A percentile compares a stretch with the other conserved stretches of the same genome.
These are phyloP conservation scores for Trileptium ribeirensis DNA, from an alignment of 2,888 invertebrate species.

Conservation along the genomic window DNA sequence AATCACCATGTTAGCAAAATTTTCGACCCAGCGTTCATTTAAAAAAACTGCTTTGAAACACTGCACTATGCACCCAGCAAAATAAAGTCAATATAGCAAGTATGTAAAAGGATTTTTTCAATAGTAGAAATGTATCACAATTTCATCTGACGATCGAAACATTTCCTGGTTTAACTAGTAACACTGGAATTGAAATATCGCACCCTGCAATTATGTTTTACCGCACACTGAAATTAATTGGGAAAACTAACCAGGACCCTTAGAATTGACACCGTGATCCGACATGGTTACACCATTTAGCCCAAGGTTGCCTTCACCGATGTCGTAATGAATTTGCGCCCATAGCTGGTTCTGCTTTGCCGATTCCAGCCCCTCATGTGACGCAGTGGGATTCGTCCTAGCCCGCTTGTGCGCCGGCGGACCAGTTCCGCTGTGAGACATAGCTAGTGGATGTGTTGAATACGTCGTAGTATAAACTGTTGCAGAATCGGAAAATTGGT, in stretches of 20 bases:
- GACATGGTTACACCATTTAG: neutral
- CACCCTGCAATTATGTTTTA: too few species aligned
- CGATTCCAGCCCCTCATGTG: neutral
- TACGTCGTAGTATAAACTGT: constrained; percentile 8
- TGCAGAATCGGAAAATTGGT: neutral
- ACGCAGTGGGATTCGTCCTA: neutral
- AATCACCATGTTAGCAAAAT: too few species aligned
- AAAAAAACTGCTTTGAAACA: too few species aligned
- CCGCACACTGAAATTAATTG: too few species aligned
- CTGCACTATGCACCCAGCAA: too few species aligned
- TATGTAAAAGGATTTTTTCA: too few species aligned
- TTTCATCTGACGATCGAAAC: too few species aligned
- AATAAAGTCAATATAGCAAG: too few species aligned
- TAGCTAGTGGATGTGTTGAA: neutral
- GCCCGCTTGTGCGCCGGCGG: neutral
- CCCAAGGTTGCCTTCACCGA: constrained; percentile 2
- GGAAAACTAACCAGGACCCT: constrained; percentile 21
- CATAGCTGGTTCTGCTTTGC: neutral
- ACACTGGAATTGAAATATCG: too few species aligned
- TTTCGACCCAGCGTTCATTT: too few species aligned
- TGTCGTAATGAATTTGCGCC: constrained; percentile 14
- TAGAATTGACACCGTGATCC: neutral
- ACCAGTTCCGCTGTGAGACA: neutral
- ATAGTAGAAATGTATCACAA: too few species aligned
- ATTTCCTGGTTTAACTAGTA: too few species aligned